Conservation (phyloP, 2,797 vertebrate species). For the Meriones psammophilus region DNA sequence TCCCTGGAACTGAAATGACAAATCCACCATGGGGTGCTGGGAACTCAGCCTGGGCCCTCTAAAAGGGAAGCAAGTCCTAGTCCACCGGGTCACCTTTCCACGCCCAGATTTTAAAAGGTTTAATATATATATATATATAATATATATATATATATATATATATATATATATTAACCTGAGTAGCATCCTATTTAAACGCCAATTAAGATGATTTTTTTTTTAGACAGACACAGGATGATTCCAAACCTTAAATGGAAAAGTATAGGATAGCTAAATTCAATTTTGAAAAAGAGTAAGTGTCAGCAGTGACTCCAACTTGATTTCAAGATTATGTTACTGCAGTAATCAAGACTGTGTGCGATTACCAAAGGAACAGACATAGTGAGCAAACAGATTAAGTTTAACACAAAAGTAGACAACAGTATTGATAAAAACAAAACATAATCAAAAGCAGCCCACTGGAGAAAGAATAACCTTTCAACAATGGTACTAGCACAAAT, state of each 20-base stretch:
- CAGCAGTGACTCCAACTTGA: not conserved
- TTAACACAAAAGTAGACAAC: not conserved
- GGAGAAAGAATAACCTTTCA: not conserved
- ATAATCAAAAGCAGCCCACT: not conserved
- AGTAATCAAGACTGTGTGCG: not conserved
- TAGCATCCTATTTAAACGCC: not conserved
- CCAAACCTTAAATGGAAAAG: not conserved
- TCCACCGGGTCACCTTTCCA: not conserved
- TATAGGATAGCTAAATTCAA: not conserved
- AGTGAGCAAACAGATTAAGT: not conserved
- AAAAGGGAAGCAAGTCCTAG: not conserved
- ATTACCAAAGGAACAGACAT: not conserved
- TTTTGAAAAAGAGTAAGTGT: not conserved
- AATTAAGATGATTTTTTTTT: not conserved
- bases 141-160: too few relatives aligned
- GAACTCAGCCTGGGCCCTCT: not conserved
- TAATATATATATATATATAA: too few relatives aligned
- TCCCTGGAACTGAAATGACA: not conserved
- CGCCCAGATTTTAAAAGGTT: not conserved
- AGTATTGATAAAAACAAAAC: too few relatives aligned
- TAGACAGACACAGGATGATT: not conserved
- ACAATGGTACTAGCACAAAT: not conserved
- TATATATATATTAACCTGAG: not conserved
- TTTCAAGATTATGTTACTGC: not conserved
- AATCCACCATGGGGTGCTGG: not conserved